Conservation (phyloP, 2,797 vertebrate species). For the Sebastes variabilis region DNA sequence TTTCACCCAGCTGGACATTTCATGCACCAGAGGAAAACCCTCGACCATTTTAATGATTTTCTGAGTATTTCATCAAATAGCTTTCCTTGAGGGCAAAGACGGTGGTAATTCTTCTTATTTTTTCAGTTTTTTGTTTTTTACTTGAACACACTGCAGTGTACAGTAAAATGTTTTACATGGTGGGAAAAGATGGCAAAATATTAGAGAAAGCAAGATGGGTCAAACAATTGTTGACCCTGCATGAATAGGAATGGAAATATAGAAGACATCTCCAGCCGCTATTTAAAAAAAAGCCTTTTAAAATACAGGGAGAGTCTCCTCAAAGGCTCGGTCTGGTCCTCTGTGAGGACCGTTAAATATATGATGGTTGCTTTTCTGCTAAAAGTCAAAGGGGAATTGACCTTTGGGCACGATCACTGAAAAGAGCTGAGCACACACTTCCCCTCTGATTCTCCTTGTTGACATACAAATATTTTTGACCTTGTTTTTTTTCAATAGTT, state of each 20-base stretch:
- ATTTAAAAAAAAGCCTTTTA: neutral
- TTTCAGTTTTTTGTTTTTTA: neutral
- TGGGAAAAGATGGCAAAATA: neutral
- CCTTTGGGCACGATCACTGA: neutral
- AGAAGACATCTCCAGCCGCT: neutral
- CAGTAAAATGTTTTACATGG: neutral
- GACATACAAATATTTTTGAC: slow-evolving; percentile 10
- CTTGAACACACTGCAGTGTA: neutral
- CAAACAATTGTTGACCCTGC: neutral
- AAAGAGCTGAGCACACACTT: neutral
- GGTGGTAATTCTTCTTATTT: neutral
- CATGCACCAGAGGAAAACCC: neutral
- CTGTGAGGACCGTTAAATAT: neutral
- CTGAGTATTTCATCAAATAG: neutral
- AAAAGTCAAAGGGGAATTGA: slow-evolving; percentile 1
- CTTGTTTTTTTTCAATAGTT: slow-evolving; percentile 7
- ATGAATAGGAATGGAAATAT: neutral
- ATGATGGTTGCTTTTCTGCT: neutral
- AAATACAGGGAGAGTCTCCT: neutral
- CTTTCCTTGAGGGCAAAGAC: neutral
- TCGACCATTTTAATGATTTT: neutral
- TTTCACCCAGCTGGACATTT: neutral
- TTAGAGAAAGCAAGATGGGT: neutral
- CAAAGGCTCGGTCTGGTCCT: neutral
- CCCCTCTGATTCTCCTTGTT: neutral